These are phyloP conservation scores for Anolis carolinensis DNA, from an alignment of 2,113 vertebrate genomes.

Conservation along the genomic window DNA sequence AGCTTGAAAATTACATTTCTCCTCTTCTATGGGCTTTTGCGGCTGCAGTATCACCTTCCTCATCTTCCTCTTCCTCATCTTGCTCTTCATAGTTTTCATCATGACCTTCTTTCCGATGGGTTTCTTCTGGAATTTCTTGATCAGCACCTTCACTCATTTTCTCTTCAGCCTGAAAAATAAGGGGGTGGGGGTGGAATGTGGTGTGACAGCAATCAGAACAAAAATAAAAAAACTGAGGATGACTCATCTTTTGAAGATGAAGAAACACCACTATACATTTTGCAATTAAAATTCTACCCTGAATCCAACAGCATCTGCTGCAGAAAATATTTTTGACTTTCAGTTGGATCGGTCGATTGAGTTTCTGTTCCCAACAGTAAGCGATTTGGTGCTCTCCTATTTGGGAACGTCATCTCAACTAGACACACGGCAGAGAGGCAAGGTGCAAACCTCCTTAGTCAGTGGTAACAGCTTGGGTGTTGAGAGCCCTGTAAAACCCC, in stretches of 20 bases:
- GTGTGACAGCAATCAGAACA: not conserved
- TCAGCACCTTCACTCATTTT: slow-evolving; percentile 73
- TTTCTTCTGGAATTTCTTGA: slow-evolving; percentile 63
- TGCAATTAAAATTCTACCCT: not conserved
- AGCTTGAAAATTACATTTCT: slow-evolving; percentile 83
- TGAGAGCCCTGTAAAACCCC: too few relatives aligned
- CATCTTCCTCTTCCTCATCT: slow-evolving; percentile 84
- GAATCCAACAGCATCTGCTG: not conserved
- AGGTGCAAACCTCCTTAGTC: not conserved
- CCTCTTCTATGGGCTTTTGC: slow-evolving; percentile 82
- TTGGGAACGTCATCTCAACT: too few relatives aligned
- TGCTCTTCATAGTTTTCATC: slow-evolving; percentile 92
- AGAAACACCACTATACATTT: not conserved
- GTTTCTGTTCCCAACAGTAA: too few relatives aligned
- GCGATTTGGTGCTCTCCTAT: too few relatives aligned
- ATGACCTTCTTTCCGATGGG: slow-evolving; percentile 71
- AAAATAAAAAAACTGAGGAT: not conserved
- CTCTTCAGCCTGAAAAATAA: slow-evolving; percentile 65
- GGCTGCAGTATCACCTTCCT: slow-evolving; percentile 72
- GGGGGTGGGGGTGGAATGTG: not conserved
- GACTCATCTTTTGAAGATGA: not conserved
- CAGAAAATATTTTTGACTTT: not conserved
- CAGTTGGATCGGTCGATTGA: too few relatives aligned
- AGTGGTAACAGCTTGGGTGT: not conserved
- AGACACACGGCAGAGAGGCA: too few relatives aligned